A percentile compares a stretch with the other conserved stretches of the same genome.
Evolutionary conservation across 2,113 vertebrate genomes (phyloP).

Genomic region (Siphamia tubifer): DNA sequence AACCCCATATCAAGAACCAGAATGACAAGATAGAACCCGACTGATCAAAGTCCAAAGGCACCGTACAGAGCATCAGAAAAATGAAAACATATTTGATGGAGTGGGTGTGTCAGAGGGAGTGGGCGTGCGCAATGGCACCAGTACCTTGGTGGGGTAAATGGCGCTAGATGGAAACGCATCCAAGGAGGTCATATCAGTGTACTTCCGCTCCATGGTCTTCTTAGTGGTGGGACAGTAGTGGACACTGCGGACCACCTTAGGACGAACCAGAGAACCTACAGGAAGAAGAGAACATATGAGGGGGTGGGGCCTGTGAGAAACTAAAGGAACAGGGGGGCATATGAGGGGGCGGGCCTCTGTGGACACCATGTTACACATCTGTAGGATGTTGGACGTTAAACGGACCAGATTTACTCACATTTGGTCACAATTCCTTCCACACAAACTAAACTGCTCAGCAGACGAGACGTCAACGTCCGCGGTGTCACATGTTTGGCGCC

Average conservation of each 20-base stretch:
- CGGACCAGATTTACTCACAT: too few relatives aligned
- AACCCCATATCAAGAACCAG: too few relatives aligned
- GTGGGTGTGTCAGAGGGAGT: neutral
- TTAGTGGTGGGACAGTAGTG: slow-evolving; percentile 97
- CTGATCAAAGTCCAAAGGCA: too few relatives aligned
- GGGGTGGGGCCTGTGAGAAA: too few relatives aligned
- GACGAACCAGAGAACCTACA: slow-evolving; percentile 93
- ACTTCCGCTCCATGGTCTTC: slow-evolving; percentile 94
- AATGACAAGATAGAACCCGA: too few relatives aligned
- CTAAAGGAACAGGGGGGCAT: too few relatives aligned
- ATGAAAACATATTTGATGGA: neutral
- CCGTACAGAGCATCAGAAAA: too few relatives aligned
- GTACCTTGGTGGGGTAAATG: slow-evolving; percentile 97
- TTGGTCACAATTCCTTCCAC: slow-evolving; percentile 98
- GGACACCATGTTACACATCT: too few relatives aligned
- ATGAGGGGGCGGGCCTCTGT: accelerated
- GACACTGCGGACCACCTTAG: slow-evolving; percentile 94
- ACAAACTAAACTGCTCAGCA: slow-evolving; percentile 92
- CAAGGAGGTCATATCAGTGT: slow-evolving; percentile 92
- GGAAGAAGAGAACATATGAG: neutral
- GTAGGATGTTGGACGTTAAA: too few relatives aligned
- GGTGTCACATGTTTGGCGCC: slow-evolving; percentile 93
- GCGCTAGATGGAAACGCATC: slow-evolving; percentile 92
- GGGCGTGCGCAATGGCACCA: too few relatives aligned
- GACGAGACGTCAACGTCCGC: slow-evolving; percentile 88